Evolutionary conservation across 2,113 vertebrate genomes (phyloP).

Genomic region (Rhea americana): DNA sequence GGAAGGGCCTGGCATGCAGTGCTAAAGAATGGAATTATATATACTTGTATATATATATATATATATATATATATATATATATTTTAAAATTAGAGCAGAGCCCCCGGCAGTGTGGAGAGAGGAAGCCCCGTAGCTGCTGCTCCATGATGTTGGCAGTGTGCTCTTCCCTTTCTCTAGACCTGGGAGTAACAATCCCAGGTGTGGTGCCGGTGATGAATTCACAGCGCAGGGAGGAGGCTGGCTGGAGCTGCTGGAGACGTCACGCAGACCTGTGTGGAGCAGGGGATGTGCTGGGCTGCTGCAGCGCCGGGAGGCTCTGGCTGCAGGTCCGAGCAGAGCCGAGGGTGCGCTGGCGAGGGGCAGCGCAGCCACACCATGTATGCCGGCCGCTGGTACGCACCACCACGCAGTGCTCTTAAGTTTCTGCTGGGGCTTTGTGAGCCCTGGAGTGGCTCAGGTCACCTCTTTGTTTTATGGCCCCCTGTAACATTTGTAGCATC

Average conservation of each 20-base stretch:
- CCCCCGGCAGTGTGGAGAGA: neutral
- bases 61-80: too few relatives aligned
- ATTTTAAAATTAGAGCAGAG: neutral
- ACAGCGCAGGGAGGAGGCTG: neutral
- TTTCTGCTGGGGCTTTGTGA: fast-evolving
- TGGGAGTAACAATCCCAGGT: fast-evolving
- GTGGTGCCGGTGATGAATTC: fast-evolving
- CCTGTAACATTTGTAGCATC: neutral
- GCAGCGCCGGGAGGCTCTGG: fast-evolving
- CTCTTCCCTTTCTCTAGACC: neutral
- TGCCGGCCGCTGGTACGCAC: fast-evolving
- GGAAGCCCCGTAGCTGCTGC: neutral
- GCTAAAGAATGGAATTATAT: conserved; percentile 55
- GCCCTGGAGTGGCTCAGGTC: neutral
- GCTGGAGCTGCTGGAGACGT: neutral
- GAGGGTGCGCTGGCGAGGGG: neutral
- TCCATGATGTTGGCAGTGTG: fast-evolving
- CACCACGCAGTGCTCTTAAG: neutral
- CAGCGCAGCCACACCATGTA: neutral
- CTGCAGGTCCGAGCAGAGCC: fast-evolving
- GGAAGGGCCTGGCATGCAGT: conserved; percentile 63
- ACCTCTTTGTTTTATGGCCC: neutral
- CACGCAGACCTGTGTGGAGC: fast-evolving
- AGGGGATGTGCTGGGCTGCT: neutral
- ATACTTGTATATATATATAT: too few relatives aligned